These are phyloP conservation scores for Cirrhinus molitorella DNA, from an alignment of 2,797 vertebrate species.

Conservation along the genomic window DNA sequence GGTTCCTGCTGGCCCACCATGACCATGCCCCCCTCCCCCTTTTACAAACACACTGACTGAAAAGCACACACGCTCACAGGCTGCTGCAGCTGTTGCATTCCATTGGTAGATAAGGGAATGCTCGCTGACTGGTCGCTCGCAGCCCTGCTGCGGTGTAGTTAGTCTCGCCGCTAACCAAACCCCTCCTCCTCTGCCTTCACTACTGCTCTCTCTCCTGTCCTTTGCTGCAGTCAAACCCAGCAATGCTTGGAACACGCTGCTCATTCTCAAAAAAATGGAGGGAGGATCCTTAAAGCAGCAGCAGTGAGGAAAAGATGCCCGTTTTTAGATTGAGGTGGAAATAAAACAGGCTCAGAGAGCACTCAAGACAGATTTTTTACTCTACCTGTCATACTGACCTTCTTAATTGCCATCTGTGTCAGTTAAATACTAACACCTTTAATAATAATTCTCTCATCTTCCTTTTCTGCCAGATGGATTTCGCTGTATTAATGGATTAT, in stretches of 20 bases:
- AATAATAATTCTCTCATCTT: not conserved
- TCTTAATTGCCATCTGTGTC: not conserved
- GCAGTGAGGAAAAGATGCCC: constrained; percentile 9
- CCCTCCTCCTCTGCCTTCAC: constrained; percentile 37
- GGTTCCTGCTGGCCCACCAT: constrained; percentile 91
- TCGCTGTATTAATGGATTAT: not conserved
- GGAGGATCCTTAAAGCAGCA: constrained; percentile 39
- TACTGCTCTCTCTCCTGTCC: constrained; percentile 44
- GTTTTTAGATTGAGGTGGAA: not conserved
- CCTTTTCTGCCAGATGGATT: not conserved
- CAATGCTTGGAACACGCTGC: constrained; percentile 39
- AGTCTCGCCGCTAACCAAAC: constrained; percentile 46
- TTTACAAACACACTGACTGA: constrained; percentile 56
- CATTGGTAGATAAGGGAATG: constrained; percentile 83
- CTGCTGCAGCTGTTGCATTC: constrained; percentile 86
- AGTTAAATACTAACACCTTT: not conserved
- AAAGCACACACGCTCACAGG: constrained; percentile 78
- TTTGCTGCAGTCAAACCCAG: constrained; percentile 57
- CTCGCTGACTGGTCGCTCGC: constrained; percentile 53
- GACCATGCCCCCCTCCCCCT: constrained; percentile 73
- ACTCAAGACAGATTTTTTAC: not conserved
- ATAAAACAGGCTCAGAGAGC: not conserved
- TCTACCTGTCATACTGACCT: not conserved
- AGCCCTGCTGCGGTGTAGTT: constrained; percentile 66
- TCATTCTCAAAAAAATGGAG: constrained; percentile 53